Evolutionary conservation across 2,888 invertebrate species (phyloP), one percentile per base, ranked within the genome.

Genomic region (Drosophila pseudotakahashii): DNA sequence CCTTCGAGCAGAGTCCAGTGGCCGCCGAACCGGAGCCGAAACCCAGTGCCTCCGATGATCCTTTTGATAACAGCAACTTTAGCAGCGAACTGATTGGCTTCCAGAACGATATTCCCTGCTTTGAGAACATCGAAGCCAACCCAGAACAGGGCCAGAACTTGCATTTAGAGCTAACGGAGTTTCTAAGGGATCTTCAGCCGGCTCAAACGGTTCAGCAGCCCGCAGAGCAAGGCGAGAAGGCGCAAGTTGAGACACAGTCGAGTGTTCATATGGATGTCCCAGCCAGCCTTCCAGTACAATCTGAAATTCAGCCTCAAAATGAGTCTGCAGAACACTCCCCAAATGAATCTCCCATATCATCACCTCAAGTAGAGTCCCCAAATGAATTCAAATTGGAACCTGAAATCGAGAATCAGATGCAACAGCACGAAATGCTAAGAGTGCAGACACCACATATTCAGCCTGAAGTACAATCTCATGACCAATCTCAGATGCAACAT

Each of bases 91-190:
- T 90, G 32, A 90, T 90, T 50, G 90, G 89, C 19, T 90, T 91
- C 53, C 90, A 90, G 63, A 90, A 90, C 64, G 89, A 90, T 68
- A 91, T 90, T 77, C 90, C 90, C 9, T 90, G 90, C 37, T 90
- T 90, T 68, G 89, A 91, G 60, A 90, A 86, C 13, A 90, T 90
- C 10, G 90, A 81, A 10, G 41, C 73, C 2, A 45, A 73, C 3
- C 45, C 76, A 1, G 81, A 73, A 16, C 58, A 73, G 13, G 71
- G 75, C 16, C 67, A 78, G 57, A 85, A 68, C 23, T 47, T 86
- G 55, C 84, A 88, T 19, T 30, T 89, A 14, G 89, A 89, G 53
- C 37, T 89, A 14, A 79, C 80, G 9, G 82, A 89, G 60, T 55
- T 89, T 34, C 50, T 89, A 5, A 77, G 84, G 44, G 89, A 89